Conservation (phyloP, 1,140 invertebrate genomes). For the Trichonephila inaurata region DNA sequence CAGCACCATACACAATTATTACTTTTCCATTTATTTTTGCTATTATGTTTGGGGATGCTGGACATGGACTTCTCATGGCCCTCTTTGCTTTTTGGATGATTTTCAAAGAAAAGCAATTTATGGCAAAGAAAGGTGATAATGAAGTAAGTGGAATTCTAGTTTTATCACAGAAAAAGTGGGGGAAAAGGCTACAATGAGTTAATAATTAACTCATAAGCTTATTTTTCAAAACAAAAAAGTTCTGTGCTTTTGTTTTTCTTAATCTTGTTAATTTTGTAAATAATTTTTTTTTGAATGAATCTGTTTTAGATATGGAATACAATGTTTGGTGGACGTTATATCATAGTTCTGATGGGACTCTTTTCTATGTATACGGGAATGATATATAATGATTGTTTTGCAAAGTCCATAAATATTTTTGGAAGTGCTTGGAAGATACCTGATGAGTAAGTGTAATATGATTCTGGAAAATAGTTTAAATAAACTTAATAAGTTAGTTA, state of each 20-base stretch:
- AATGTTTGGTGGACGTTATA: constrained; percentile 98
- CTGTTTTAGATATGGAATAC: constrained; percentile 91
- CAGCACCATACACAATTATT: constrained; percentile 95
- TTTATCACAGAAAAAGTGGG: too few species aligned
- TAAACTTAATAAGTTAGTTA: too few species aligned
- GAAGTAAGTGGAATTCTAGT: constrained; percentile 79
- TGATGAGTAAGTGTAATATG: background rate
- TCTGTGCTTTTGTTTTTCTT: too few species aligned
- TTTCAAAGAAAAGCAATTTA: constrained; percentile 81
- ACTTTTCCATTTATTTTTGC: constrained; percentile 99
- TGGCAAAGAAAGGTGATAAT: constrained; percentile 80
- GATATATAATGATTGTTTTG: constrained; percentile 99
- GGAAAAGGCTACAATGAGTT: too few species aligned
- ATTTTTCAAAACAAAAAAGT: too few species aligned
- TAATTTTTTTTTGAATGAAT: too few species aligned
- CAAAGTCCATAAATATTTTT: constrained; percentile 97
- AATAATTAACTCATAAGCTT: too few species aligned
- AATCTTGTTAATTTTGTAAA: background rate
- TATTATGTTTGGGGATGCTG: constrained; percentile 98
- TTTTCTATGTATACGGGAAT: constrained; percentile 98
- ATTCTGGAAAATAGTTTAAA: too few species aligned
- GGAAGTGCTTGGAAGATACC: constrained; percentile 90
- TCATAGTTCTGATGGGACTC: constrained; percentile 97
- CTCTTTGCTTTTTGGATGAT: constrained; percentile 85
- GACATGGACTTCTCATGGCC: constrained; percentile 90